phyloP scores from a whole-genome alignment of 1,140 invertebrate genomes.

The roundworm (Caenorhabditis elegans) region DNA sequence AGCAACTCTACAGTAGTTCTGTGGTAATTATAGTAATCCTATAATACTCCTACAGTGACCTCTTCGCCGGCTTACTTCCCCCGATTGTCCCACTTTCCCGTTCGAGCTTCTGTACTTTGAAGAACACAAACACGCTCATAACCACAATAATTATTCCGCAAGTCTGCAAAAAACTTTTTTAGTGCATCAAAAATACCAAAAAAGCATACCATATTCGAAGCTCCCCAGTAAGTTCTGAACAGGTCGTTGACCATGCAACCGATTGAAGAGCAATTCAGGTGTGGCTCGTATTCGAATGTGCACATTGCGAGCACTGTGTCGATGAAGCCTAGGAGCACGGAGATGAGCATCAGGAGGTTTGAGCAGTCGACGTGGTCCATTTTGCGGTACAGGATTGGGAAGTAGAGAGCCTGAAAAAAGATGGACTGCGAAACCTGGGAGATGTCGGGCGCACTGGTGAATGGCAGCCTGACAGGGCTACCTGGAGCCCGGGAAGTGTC shows the following conservation, averaged over 20 bases:
- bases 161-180: background rate
- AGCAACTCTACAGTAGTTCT: no score
- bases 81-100: background rate
- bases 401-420: constrained; percentile 13
- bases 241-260: background rate
- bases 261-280: background rate
- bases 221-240: background rate
- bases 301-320: background rate
- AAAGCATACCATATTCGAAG: background rate
- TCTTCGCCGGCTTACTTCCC: background rate
- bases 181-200: background rate
- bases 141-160: background rate
- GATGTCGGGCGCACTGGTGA: no score
- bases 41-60: background rate
- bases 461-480: no score
- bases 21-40: no score
- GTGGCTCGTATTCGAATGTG: background rate
- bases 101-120: background rate
- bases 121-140: background rate
- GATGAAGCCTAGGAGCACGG: background rate
- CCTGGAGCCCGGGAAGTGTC: no score
- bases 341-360: background rate
- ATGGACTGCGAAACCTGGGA: no score
- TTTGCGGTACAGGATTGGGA: background rate
- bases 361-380: background rate